Percentiles rank a stretch among this genome's conserved stretches.
These are phyloP conservation scores for Delia radicum DNA, from an alignment of 1,140 invertebrate genomes.

Conservation along the genomic window DNA sequence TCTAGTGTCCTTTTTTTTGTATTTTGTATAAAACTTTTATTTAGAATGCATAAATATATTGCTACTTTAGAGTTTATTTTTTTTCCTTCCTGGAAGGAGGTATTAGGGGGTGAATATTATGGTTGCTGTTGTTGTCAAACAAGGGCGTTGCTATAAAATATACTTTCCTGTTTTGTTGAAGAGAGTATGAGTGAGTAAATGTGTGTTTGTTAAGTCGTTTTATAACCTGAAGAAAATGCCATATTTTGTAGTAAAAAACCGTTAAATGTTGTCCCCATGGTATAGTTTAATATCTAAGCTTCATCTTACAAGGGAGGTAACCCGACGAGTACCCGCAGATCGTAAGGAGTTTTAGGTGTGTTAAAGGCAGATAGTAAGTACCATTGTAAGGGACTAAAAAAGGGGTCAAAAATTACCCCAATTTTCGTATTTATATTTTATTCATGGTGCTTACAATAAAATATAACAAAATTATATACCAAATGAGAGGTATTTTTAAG, in stretches of 20 bases:
- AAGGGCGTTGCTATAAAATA: neutral
- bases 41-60: neutral
- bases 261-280: neutral
- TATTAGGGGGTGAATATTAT: neutral
- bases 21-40: neutral
- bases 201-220: neutral
- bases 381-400: no score
- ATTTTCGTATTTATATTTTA: no score
- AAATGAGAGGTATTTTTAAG: no score
- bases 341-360: no score
- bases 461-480: no score
- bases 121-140: constrained; percentile 1
- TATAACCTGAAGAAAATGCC: neutral
- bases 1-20: neutral
- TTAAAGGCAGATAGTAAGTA: no score
- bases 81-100: neutral
- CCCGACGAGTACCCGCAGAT: no score
- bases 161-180: neutral
- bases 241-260: neutral
- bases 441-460: no score
- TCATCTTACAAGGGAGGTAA: no score
- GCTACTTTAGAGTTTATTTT: neutral
- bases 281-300: neutral
- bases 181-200: neutral
- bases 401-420: no score